A percentile compares a stretch with the other conserved stretches of the same genome.
Conservation (phyloP, 92 coral and sea anemone species). For the Porites cylindrica region DNA sequence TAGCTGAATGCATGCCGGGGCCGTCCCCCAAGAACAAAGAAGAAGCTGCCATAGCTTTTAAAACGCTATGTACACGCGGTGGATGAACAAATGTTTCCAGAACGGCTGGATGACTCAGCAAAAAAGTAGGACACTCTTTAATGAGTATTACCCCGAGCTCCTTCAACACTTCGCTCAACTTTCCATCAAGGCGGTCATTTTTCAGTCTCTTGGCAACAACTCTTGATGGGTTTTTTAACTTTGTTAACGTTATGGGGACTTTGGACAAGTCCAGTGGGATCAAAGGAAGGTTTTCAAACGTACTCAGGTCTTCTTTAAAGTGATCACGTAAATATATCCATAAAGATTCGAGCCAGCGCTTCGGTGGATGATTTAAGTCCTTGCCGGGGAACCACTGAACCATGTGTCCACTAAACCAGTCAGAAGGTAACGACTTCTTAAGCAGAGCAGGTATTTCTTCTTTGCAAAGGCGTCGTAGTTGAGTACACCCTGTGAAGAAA, state of each 20-base stretch:
- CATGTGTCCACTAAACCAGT: slow-evolving; percentile 40
- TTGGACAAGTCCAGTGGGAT: slow-evolving; percentile 52
- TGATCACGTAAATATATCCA: slow-evolving; percentile 79
- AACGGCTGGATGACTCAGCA: slow-evolving; percentile 51
- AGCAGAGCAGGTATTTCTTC: slow-evolving; percentile 58
- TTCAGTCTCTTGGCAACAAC: slow-evolving; percentile 41
- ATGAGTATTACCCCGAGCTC: slow-evolving; percentile 63
- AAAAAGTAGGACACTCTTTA: slow-evolving; percentile 53
- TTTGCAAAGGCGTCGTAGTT: slow-evolving; percentile 61
- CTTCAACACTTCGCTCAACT: slow-evolving; percentile 21
- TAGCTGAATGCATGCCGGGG: slow-evolving; percentile 3
- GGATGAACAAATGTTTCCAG: slow-evolving; percentile 59
- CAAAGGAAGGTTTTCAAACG: slow-evolving; percentile 68
- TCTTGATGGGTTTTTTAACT: slow-evolving; percentile 45
- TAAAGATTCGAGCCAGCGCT: slow-evolving; percentile 71
- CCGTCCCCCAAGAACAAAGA: neutral
- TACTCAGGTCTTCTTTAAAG: slow-evolving; percentile 48
- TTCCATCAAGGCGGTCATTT: slow-evolving; percentile 9
- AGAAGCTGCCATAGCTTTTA: slow-evolving; percentile 46
- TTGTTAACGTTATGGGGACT: slow-evolving; percentile 42
- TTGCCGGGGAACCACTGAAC: slow-evolving; percentile 70
- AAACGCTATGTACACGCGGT: slow-evolving; percentile 61
- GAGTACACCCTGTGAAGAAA: slow-evolving; percentile 54
- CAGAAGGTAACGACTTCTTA: slow-evolving; percentile 50
- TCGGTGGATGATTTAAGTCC: slow-evolving; percentile 62